These are phyloP conservation scores for Onthophagus taurus DNA, from an alignment of 1,140 invertebrate species.

Conservation along the genomic window DNA sequence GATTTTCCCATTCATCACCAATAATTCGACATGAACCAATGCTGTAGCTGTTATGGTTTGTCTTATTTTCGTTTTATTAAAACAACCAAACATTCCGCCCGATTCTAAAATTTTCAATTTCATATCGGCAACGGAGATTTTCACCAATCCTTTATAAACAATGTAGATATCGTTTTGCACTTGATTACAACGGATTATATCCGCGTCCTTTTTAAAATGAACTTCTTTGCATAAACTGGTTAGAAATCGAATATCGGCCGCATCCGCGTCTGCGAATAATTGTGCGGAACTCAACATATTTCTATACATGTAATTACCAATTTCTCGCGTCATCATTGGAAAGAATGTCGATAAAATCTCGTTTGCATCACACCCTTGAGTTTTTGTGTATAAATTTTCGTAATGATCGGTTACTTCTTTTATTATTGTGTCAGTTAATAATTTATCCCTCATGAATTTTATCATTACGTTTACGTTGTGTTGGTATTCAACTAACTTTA, in stretches of 20 bases:
- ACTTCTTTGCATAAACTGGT: conserved; percentile 19
- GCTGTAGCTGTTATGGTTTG: neutral
- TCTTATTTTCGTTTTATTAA: neutral
- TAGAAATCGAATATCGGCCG: conserved; percentile 39
- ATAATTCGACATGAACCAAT: neutral
- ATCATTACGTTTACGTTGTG: conserved; percentile 39
- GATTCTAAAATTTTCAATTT: neutral
- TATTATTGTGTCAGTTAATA: conserved; percentile 32
- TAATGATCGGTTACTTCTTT: conserved; percentile 36
- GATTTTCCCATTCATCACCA: neutral
- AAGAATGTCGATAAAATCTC: conserved; percentile 39
- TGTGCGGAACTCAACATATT: conserved; percentile 38
- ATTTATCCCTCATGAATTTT: conserved; percentile 36
- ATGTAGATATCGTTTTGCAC: conserved; percentile 6
- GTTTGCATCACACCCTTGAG: conserved; percentile 39
- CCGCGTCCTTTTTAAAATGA: conserved; percentile 8
- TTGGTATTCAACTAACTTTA: conserved; percentile 39
- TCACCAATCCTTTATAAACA: conserved; percentile 12
- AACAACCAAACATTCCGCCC: conserved; percentile 1
- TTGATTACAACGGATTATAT: conserved; percentile 8
- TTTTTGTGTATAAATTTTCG: conserved; percentile 41
- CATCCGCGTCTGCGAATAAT: conserved; percentile 38
- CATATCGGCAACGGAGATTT: neutral
- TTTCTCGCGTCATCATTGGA: conserved; percentile 40
- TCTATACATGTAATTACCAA: conserved; percentile 41